Percentiles rank a stretch among this genome's conserved stretches.
phyloP scores from a whole-genome alignment of 92 coral and sea anemone genomes.

The Diadumene lineata region DNA sequence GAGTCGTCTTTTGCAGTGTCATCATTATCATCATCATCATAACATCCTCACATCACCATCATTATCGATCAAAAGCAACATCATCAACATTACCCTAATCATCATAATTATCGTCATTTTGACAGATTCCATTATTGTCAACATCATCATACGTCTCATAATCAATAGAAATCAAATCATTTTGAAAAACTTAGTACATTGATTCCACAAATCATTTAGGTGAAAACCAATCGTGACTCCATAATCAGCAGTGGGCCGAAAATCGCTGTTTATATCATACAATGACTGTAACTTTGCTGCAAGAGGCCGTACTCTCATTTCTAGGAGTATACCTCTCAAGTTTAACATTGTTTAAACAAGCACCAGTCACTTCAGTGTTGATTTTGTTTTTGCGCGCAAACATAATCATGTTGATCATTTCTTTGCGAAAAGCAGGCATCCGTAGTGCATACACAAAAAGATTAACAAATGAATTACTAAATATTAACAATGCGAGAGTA shows the following conservation, averaged over 20 bases:
- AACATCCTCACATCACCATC: too few species aligned
- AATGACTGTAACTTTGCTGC: neutral
- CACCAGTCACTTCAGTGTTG: neutral
- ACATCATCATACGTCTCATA: too few species aligned
- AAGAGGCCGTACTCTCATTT: neutral
- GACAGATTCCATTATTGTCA: too few species aligned
- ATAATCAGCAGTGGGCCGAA: neutral
- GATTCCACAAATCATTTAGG: neutral
- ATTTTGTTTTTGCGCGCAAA: neutral
- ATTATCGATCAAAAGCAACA: too few species aligned
- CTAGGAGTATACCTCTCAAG: neutral
- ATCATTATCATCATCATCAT: too few species aligned
- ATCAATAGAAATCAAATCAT: too few species aligned
- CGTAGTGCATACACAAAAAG: slow-evolving; percentile 16
- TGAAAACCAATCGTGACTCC: neutral
- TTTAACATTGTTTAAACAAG: neutral
- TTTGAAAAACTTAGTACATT: too few species aligned
- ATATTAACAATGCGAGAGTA: neutral
- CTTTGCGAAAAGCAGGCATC: slow-evolving; percentile 26
- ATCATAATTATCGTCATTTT: too few species aligned
- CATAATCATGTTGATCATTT: slow-evolving; percentile 6
- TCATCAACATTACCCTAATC: too few species aligned
- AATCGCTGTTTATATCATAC: neutral
- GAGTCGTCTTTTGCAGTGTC: too few species aligned
- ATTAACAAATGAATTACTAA: slow-evolving; percentile 22